Percentiles rank a stretch among this genome's conserved stretches.
phyloP scores from a whole-genome alignment of 1,140 invertebrate genomes.

The Ganaspis sp. region DNA sequence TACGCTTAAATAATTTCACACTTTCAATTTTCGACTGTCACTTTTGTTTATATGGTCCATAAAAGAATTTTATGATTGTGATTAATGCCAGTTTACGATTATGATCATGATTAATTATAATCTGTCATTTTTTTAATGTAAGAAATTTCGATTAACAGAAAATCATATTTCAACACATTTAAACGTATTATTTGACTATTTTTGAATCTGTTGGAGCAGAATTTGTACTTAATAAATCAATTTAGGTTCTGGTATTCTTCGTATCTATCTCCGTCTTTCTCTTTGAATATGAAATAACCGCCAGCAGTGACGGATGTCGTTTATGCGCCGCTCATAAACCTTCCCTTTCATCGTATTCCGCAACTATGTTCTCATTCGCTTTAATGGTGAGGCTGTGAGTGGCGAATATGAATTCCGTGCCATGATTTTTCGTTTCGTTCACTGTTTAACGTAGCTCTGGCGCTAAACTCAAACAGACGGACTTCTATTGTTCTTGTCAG shows the following conservation, averaged over 20 bases:
- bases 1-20: too few species aligned
- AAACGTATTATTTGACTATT: too few species aligned
- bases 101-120: too few species aligned
- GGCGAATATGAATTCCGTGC: constrained; percentile 40
- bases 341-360: constrained; percentile 49
- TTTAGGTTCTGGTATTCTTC: neutral
- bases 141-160: too few species aligned
- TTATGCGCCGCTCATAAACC: constrained; percentile 57
- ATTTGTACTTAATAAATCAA: neutral
- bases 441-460: constrained; percentile 11
- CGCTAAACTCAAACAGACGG: constrained; percentile 10
- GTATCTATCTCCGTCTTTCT: constrained; percentile 18
- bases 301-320: constrained; percentile 49
- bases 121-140: too few species aligned
- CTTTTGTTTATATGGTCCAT: too few species aligned
- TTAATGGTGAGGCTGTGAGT: constrained; percentile 39
- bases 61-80: too few species aligned
- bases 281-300: constrained; percentile 43
- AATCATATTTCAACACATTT: too few species aligned
- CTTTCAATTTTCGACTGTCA: too few species aligned
- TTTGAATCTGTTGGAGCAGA: neutral
- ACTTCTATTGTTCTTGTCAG: neutral
- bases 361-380: constrained; percentile 48
- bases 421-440: constrained; percentile 22
- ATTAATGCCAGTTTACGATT: too few species aligned